phyloP scores from a whole-genome alignment of 2,888 invertebrate genomes.

The Tetanocera ferruginea region DNA sequence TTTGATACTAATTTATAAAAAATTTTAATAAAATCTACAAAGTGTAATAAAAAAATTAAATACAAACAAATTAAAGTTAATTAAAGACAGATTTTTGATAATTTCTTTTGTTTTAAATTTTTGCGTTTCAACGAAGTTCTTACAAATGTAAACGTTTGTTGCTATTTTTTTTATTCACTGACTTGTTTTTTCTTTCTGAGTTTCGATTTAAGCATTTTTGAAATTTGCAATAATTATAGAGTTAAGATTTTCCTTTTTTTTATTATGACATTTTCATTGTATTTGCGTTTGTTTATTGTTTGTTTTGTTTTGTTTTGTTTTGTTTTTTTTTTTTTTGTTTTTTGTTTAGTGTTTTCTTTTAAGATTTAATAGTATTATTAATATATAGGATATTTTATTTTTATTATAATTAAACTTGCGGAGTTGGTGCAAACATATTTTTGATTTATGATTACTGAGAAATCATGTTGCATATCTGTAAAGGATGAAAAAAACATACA shows the following conservation, averaged over 20 bases:
- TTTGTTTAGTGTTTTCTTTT: constrained; percentile 33
- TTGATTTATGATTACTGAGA: constrained; percentile 51
- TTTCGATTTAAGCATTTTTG: not conserved
- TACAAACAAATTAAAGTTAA: not conserved
- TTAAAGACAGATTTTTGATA: not conserved
- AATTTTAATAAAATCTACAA: not conserved
- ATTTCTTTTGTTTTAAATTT: not conserved
- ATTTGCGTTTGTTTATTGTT: constrained; percentile 30
- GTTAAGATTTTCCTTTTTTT: constrained; percentile 36
- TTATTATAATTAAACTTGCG: constrained; percentile 59
- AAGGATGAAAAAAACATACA: constrained; percentile 18
- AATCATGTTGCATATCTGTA: constrained; percentile 69
- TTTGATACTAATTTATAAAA: too few species aligned
- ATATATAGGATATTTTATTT: constrained; percentile 59
- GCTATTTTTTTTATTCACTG: constrained; percentile 8
- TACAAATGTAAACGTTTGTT: not conserved
- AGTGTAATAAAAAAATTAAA: not conserved
- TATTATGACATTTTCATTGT: constrained; percentile 33
- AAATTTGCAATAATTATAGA: constrained; percentile 27
- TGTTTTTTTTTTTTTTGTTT: constrained; percentile 32
- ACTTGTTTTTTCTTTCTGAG: not conserved
- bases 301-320: constrained; percentile 40
- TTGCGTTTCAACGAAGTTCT: not conserved
- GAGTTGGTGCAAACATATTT: constrained; percentile 48
- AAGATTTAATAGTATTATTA: constrained; percentile 53